phyloP scores from a whole-genome alignment of 2,113 vertebrate genomes.

The Puma concolor region DNA sequence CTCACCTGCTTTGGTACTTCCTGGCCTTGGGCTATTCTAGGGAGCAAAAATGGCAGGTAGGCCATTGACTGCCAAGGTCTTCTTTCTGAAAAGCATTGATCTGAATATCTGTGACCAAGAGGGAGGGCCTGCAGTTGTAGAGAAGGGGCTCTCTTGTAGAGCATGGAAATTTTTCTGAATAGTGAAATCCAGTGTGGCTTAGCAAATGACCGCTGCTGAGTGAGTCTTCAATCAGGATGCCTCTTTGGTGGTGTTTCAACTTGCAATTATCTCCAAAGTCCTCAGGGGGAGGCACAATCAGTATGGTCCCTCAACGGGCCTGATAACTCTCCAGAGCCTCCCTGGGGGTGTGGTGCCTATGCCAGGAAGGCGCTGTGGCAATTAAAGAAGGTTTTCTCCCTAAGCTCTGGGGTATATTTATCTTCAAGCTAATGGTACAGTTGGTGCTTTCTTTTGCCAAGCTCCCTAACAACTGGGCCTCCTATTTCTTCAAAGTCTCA shows the following conservation, averaged over 20 bases:
- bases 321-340: conserved; percentile 53
- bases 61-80: background rate
- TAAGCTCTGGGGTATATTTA: conserved; percentile 61
- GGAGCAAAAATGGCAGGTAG: background rate
- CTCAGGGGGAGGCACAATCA: background rate
- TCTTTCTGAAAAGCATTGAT: background rate
- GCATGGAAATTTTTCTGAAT: background rate
- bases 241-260: conserved; percentile 46
- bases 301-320: background rate
- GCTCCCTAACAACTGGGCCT: conserved; percentile 12
- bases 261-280: conserved; percentile 27
- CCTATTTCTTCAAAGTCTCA: background rate
- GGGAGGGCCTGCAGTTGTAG: too few species aligned
- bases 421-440: conserved; percentile 65
- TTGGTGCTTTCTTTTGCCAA: conserved; percentile 71
- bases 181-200: conserved; percentile 8
- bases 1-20: background rate
- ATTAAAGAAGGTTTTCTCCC: conserved; percentile 68
- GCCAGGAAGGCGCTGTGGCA: conserved; percentile 46
- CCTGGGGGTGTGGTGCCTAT: background rate
- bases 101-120: background rate
- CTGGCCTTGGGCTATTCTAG: background rate
- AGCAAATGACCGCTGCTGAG: background rate
- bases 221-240: conserved; percentile 25
- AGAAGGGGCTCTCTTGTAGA: background rate